Evolutionary conservation across 1,140 invertebrate genomes (phyloP), one percentile per base, ranked within the genome.

Genomic region (Drosophila ambigua): DNA sequence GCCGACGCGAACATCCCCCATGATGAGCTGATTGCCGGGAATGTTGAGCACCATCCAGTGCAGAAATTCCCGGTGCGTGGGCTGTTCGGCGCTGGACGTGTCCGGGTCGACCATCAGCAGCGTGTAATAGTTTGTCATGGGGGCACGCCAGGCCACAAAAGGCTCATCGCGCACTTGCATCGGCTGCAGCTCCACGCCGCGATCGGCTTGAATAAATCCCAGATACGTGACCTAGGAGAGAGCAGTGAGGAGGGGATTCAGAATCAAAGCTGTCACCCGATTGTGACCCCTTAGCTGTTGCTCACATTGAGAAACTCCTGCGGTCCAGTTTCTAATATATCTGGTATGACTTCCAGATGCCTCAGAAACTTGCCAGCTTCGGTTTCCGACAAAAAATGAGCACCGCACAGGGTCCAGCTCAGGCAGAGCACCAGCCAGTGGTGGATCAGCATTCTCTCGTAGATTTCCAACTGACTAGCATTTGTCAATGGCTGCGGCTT

Each of bases 41-140:
- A 99, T 98, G 88, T 99, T 99, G 0, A 94, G 96, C 0, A 99
- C 95, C 8, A 98, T 91, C 97, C 98, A 99, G 91, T 98, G 98
- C 81, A 97, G 95, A 95, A 95, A 98, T 93, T 98, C 97, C 16
- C 97, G 93, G 78, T 94, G 95, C 41, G 94, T 95, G 0, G 95
- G 96, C 55, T 95, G 93, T 2, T 94, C 91, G 2, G 96, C 93
- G 74, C 95, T 96, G n/a, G 97, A 97, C 16, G 68, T 76, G 77
- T 92, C 91, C 5, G 91, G 84, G 69, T 92, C 91, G 94, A 90
- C 77, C 90, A 97, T 96, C 61, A 95, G 94, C 1, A 98, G 91
- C 5, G 96, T 96, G 79, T 98, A 98, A 72, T 94, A 95, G 4
- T 92, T 82, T 8, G 83, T 74, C 60, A 92, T 88, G 8, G 91